Percentiles rank a stretch among this genome's conserved stretches.
Evolutionary conservation across 2,888 invertebrate species (phyloP).

Genomic region (Aphodius granarius): DNA sequence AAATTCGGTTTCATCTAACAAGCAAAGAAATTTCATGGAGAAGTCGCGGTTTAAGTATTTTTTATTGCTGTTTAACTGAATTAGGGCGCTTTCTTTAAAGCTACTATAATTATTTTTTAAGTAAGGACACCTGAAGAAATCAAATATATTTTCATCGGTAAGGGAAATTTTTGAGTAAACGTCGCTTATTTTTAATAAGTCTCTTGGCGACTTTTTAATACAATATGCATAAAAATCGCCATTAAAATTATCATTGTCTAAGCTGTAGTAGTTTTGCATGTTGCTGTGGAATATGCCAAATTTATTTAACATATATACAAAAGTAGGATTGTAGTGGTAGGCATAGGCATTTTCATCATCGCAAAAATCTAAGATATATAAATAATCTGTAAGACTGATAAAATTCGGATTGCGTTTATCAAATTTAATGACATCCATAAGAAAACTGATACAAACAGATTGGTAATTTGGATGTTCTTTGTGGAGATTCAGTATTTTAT

Average conservation of each 20-base stretch:
- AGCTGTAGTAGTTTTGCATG: not conserved
- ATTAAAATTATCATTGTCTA: too few species aligned
- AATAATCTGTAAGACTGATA: not conserved
- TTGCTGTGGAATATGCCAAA: not conserved
- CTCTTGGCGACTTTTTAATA: not conserved
- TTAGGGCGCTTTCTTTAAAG: not conserved
- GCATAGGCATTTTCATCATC: not conserved
- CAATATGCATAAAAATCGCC: not conserved
- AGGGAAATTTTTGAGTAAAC: too few species aligned
- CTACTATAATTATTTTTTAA: not conserved
- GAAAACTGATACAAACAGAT: not conserved
- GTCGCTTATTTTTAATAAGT: not conserved
- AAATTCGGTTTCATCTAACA: slow-evolving; percentile 12
- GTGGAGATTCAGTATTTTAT: not conserved
- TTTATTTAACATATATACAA: not conserved
- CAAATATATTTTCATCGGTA: not conserved
- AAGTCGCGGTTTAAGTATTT: not conserved
- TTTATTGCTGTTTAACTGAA: not conserved
- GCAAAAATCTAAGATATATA: not conserved
- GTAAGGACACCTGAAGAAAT: not conserved
- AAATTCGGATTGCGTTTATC: not conserved
- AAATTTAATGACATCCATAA: not conserved
- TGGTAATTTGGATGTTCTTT: not conserved
- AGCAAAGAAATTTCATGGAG: not conserved
- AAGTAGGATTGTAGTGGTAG: not conserved